These are phyloP conservation scores for Papilio elwesi DNA, from an alignment of 2,888 invertebrate genomes.

Conservation along the genomic window DNA sequence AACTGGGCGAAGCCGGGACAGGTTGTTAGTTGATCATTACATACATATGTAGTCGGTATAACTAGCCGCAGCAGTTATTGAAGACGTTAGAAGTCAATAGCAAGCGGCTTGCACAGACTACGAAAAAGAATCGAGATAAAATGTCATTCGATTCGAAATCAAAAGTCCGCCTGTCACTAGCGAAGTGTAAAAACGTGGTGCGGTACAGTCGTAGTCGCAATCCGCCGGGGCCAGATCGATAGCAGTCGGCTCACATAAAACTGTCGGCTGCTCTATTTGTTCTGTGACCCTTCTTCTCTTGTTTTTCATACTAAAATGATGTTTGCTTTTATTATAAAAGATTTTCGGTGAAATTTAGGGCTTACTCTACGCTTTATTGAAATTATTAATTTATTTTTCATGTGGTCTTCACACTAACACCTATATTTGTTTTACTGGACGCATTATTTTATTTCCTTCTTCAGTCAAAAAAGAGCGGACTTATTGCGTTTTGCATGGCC, in stretches of 20 bases:
- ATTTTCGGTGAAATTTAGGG: not conserved
- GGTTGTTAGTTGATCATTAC: too few relatives aligned
- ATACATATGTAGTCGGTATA: too few relatives aligned
- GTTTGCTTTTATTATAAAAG: conserved; percentile 3
- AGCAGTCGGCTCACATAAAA: conserved; percentile 3
- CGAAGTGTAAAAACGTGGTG: not conserved
- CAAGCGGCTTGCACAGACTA: too few relatives aligned
- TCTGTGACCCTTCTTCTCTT: not conserved
- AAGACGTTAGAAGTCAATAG: too few relatives aligned
- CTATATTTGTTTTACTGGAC: too few relatives aligned
- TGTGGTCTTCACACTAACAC: too few relatives aligned
- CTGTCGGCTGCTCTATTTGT: conserved; percentile 10
- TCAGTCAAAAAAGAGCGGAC: too few relatives aligned
- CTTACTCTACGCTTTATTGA: too few relatives aligned
- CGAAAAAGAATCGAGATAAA: not conserved
- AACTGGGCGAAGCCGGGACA: too few relatives aligned
- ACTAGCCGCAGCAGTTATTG: too few relatives aligned
- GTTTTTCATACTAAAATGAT: conserved; percentile 1
- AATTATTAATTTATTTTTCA: not conserved
- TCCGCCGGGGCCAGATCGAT: conserved; percentile 17
- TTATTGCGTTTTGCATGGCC: too few relatives aligned
- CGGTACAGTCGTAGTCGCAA: not conserved
- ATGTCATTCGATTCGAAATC: not conserved
- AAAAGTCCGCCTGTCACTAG: not conserved
- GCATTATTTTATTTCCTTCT: too few relatives aligned